These are phyloP conservation scores for Hormiphora californensis DNA, from an alignment of 37 sponge, comb jelly and placozoan genomes.

Conservation along the genomic window DNA sequence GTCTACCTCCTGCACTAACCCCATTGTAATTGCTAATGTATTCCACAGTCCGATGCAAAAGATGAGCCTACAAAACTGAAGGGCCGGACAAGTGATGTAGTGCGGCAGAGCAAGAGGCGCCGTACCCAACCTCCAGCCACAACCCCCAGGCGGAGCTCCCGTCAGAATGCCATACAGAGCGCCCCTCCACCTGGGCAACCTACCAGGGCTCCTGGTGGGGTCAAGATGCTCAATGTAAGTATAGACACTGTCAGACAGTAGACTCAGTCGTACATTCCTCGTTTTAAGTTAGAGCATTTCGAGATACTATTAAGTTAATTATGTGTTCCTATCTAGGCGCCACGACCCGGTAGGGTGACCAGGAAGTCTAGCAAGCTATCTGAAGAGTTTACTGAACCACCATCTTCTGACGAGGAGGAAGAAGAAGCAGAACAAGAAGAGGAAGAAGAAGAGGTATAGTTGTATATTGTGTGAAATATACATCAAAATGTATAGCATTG, in stretches of 20 bases:
- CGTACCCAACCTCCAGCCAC: background rate
- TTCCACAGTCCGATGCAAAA: too few relatives aligned
- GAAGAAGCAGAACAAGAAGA: background rate
- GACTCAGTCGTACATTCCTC: too few relatives aligned
- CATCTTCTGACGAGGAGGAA: constrained; percentile 9
- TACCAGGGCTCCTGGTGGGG: background rate
- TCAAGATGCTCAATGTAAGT: too few relatives aligned
- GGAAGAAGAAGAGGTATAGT: background rate
- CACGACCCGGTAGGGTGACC: background rate
- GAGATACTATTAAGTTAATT: background rate
- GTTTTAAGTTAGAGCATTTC: too few relatives aligned
- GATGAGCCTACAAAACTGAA: too few relatives aligned
- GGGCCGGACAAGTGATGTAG: too few relatives aligned
- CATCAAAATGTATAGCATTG: too few relatives aligned
- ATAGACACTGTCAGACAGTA: too few relatives aligned
- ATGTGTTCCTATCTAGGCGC: background rate
- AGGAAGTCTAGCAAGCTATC: background rate
- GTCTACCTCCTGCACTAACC: too few relatives aligned
- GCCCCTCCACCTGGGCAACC: background rate
- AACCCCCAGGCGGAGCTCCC: background rate
- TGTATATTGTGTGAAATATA: too few relatives aligned
- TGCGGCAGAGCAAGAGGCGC: constrained; percentile 2
- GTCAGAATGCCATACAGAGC: constrained; percentile 13
- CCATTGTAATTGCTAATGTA: too few relatives aligned
- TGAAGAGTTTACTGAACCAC: constrained; percentile 28